These are phyloP conservation scores for Neostethus bicornis DNA, from an alignment of 2,797 vertebrate genomes.

Conservation along the genomic window DNA sequence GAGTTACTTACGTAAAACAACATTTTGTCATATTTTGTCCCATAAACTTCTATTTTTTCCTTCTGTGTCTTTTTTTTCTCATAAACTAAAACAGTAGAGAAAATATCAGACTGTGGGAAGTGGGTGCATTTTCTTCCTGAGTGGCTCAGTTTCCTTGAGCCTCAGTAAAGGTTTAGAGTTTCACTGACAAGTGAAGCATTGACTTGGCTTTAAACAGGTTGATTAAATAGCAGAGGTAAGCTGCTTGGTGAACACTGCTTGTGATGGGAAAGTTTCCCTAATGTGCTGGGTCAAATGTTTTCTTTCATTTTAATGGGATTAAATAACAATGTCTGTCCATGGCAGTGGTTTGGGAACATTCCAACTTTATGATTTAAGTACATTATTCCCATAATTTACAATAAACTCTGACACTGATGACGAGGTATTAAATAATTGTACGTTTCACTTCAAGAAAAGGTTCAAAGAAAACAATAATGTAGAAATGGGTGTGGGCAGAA, in stretches of 20 bases:
- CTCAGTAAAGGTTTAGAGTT: slow-evolving; percentile 47
- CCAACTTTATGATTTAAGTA: too few species aligned
- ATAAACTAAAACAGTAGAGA: slow-evolving; percentile 7
- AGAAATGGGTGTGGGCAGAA: too few species aligned
- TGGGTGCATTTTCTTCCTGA: not conserved
- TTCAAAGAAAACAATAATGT: too few species aligned
- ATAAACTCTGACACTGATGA: too few species aligned
- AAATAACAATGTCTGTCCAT: too few species aligned
- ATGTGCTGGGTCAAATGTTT: too few species aligned
- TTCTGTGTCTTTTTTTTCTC: not conserved
- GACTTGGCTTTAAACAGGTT: not conserved
- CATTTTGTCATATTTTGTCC: not conserved
- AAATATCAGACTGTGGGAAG: not conserved
- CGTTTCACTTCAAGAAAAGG: too few species aligned
- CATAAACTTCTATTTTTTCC: not conserved
- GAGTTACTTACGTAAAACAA: slow-evolving; percentile 5
- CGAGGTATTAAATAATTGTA: too few species aligned
- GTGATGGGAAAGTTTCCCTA: too few species aligned
- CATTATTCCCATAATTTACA: too few species aligned
- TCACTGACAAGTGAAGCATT: slow-evolving; percentile 20
- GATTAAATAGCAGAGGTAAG: not conserved
- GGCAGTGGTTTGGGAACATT: too few species aligned
- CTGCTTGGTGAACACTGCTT: not conserved
- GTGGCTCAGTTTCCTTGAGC: slow-evolving; percentile 4
- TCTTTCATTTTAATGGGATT: too few species aligned